A percentile compares a stretch with the other conserved stretches of the same genome.
phyloP scores from a whole-genome alignment of 2,113 vertebrate species.

The Aspidoscelis tigris region DNA sequence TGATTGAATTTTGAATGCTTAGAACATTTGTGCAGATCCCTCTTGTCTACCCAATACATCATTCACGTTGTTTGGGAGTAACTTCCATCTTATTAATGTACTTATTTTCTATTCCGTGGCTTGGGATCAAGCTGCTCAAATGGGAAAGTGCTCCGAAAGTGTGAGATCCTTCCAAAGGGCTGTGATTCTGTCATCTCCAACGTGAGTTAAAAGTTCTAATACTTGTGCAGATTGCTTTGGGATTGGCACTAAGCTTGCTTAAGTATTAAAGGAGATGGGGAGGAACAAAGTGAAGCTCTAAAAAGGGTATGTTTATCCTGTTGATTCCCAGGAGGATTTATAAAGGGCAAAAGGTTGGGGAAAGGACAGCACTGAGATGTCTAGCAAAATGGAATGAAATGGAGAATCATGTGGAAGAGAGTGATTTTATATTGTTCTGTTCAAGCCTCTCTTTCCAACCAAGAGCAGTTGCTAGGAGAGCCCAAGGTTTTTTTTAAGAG shows the following conservation, averaged over 20 bases:
- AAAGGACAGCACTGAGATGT: not conserved
- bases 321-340: not conserved
- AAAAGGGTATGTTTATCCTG: conserved; percentile 15
- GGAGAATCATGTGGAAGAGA: not conserved
- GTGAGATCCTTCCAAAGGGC: not conserved
- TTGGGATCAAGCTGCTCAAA: no score
- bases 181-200: not conserved
- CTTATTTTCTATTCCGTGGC: no score
- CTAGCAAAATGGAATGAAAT: not conserved
- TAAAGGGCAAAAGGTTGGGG: not conserved
- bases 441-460: not conserved
- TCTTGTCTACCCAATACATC: no score
- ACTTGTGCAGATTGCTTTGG: not conserved
- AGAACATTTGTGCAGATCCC: no score
- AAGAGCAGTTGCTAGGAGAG: not conserved
- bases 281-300: not conserved
- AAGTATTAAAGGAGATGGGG: not conserved
- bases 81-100: no score
- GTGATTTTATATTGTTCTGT: not conserved
- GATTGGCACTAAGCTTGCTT: not conserved
- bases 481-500: not conserved
- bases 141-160: not conserved
- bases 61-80: no score
- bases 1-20: no score
- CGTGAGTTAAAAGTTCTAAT: not conserved